Base-by-base conservation (phyloP, 2,888 invertebrate species). In the Temnothorax unifasciatus region DNA sequence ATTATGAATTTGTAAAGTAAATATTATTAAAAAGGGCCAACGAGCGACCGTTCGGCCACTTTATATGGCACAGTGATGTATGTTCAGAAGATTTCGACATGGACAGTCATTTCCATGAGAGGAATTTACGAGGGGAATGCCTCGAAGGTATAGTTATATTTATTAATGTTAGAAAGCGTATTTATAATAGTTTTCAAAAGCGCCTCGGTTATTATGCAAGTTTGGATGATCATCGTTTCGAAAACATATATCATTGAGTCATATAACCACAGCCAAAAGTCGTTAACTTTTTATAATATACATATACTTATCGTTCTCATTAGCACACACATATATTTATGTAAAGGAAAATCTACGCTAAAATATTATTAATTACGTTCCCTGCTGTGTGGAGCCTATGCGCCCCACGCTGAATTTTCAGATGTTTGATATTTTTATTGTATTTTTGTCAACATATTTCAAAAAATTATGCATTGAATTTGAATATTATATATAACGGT, bases 101-200 rank as follows among this genome's bases (percentile, higher is more conserved):
- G 3, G 18, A 3, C 9, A 8, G 4, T 47, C 15, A 68, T 68
- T 68, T 68, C 66, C 25, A 66, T 66, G 66, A 68, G 15, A 47
- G 18, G 25, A 68, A 68, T 68, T 47, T 68, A 68, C 21, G 4
- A n/a, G n/a, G 44, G 38, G 15, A 44, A 66, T 44, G 44, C 66
- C 47, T 68, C 47, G 47, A 21, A 68, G 47, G 25, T 25, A 44
- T 44, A 44, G 15, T 47, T 68, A 63, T 21, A 64, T 25, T 66
- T 44, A 66, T 47, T 47, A 66, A 66, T 47, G 66, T 68, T 68
- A 68, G 44, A 68, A 68, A 68, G 66, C 29, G 66, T 54, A 25
- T 54, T 41, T 68, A 6, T 34, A 15, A 47, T 18, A 66, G 66
- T 66, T 15, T 66, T 66, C 11, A 44, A 25, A 66, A 44, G 15